Evolutionary conservation across 1,140 invertebrate genomes (phyloP).

Genomic region (Antheraea mylitta): DNA sequence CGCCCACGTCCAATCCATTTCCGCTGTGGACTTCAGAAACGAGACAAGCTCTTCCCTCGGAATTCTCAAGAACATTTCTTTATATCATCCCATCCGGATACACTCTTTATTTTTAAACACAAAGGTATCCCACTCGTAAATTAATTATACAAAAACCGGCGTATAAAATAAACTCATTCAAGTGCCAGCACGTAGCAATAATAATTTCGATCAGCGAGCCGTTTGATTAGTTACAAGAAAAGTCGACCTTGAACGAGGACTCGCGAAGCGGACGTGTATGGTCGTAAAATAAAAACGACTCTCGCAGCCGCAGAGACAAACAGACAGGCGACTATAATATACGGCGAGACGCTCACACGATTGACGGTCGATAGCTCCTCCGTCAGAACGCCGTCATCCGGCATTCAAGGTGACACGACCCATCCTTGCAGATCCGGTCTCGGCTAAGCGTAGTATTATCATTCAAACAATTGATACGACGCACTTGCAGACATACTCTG

Average conservation of each 20-base stretch:
- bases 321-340: slow-evolving; percentile 64
- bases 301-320: slow-evolving; percentile 57
- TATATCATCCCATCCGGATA: slow-evolving; percentile 13
- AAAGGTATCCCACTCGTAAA: slow-evolving; percentile 11
- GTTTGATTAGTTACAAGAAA: slow-evolving; percentile 44
- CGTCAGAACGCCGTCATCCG: slow-evolving; percentile 66
- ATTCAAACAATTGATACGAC: slow-evolving; percentile 26
- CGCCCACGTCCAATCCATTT: slow-evolving; percentile 60
- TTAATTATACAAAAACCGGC: neutral
- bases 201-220: slow-evolving; percentile 31
- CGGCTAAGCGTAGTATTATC: slow-evolving; percentile 36
- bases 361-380: slow-evolving; percentile 72
- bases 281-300: slow-evolving; percentile 72
- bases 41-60: slow-evolving; percentile 42
- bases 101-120: slow-evolving; percentile 19
- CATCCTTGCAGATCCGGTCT: slow-evolving; percentile 69
- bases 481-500: slow-evolving; percentile 2
- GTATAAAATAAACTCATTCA: slow-evolving; percentile 1
- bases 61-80: slow-evolving; percentile 16
- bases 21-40: slow-evolving; percentile 42
- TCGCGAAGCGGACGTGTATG: slow-evolving; percentile 59
- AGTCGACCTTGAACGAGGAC: slow-evolving; percentile 64
- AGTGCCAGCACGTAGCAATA: neutral
- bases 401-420: slow-evolving; percentile 71
- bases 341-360: slow-evolving; percentile 67